Percentiles rank a stretch among this genome's conserved stretches.
phyloP scores from a whole-genome alignment of 1,140 invertebrate species.

The Trichonephila clavipes region DNA sequence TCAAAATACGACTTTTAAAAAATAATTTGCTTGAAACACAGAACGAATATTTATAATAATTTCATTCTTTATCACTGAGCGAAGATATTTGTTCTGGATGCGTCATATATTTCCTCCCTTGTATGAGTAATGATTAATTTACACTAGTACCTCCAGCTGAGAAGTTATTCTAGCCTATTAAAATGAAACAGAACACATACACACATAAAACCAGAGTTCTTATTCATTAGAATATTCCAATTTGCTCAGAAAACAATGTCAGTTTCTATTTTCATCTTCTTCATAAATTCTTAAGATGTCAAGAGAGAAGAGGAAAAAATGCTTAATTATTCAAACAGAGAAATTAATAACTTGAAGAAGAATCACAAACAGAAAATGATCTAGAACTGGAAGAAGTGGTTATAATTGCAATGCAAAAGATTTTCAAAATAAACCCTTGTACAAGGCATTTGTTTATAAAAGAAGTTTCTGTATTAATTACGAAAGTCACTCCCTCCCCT shows the following conservation, averaged over 20 bases:
- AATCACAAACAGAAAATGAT: slow-evolving; percentile 22
- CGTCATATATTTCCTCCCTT: no score
- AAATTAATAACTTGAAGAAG: slow-evolving; percentile 16
- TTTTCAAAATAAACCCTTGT: slow-evolving; percentile 18
- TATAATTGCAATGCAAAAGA: not conserved
- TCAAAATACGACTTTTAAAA: no score
- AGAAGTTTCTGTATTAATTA: slow-evolving; percentile 19
- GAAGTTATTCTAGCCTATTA: slow-evolving; percentile 3
- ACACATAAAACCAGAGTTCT: not conserved
- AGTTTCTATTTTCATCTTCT: not conserved
- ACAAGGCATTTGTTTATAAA: not conserved
- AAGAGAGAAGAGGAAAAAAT: not conserved
- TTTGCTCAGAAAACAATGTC: slow-evolving; percentile 6
- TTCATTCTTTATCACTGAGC: no score
- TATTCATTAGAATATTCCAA: slow-evolving; percentile 13
- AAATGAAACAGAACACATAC: not conserved
- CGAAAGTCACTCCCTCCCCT: not conserved
- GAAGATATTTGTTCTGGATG: no score
- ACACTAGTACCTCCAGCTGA: not conserved
- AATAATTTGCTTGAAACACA: no score
- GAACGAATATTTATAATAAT: no score
- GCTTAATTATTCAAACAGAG: slow-evolving; percentile 27
- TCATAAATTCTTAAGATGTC: slow-evolving; percentile 18
- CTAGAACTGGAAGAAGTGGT: not conserved
- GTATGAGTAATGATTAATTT: not conserved